Conservation (phyloP, 2,797 vertebrate genomes). For the Neomorphus geoffroyi region DNA sequence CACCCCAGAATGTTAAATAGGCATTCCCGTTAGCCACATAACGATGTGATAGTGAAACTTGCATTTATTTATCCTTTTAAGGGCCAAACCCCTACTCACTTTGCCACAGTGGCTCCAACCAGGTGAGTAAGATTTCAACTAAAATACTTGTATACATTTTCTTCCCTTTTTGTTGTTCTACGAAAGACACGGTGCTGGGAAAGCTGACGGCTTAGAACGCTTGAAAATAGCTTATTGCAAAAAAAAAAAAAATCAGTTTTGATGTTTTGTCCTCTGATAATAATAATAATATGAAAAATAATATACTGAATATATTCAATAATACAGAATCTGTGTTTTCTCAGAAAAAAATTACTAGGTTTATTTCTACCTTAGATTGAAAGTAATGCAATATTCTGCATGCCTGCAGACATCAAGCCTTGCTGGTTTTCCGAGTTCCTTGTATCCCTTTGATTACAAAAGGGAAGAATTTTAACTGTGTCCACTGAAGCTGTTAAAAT, state of each 20-base stretch:
- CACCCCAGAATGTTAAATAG: constrained; percentile 21
- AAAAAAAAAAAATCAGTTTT: not conserved
- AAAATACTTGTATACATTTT: not conserved
- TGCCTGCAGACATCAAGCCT: not conserved
- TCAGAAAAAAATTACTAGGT: not conserved
- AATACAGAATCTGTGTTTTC: not conserved
- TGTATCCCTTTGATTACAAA: not conserved
- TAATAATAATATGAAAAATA: not conserved
- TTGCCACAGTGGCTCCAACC: not conserved
- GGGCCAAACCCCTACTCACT: not conserved
- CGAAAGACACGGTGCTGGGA: not conserved
- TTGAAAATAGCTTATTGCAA: not conserved
- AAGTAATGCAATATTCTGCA: not conserved
- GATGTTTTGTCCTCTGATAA: not conserved
- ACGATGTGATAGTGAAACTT: not conserved
- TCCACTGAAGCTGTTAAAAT: not conserved
- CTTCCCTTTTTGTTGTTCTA: not conserved
- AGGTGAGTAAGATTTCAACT: not conserved
- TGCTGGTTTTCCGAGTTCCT: not conserved
- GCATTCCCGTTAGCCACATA: not conserved
- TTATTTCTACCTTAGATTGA: not conserved
- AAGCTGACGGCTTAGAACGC: not conserved
- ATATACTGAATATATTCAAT: not conserved
- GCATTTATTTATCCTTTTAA: not conserved
- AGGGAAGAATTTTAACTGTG: not conserved